A percentile compares a stretch with the other conserved stretches of the same genome.
phyloP scores from a whole-genome alignment of 2,888 invertebrate genomes.

The Lasioglossum malachurum region DNA sequence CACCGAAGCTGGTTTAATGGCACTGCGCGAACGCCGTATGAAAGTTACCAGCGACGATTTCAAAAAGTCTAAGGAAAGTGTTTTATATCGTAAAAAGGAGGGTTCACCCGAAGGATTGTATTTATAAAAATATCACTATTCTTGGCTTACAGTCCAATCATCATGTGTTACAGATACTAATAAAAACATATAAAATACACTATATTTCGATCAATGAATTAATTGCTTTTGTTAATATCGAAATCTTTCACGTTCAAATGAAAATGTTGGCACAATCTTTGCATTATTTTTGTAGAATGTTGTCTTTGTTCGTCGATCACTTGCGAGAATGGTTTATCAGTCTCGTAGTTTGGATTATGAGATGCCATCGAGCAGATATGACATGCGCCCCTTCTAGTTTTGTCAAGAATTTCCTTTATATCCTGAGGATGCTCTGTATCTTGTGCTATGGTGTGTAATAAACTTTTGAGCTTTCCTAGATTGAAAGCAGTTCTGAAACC shows the following conservation, averaged over 20 bases:
- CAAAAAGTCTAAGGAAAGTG: constrained; percentile 99
- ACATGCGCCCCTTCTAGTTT: constrained; percentile 78
- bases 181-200: constrained; percentile 41
- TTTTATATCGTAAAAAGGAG: constrained; percentile 99
- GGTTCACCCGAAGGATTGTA: constrained; percentile 99
- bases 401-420: constrained; percentile 73
- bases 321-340: constrained; percentile 67
- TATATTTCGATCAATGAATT: constrained; percentile 22
- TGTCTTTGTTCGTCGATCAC: constrained; percentile 77
- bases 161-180: constrained; percentile 51
- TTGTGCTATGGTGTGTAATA: constrained; percentile 64
- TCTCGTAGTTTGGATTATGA: constrained; percentile 23
- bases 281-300: constrained; percentile 72
- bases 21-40: constrained; percentile 98
- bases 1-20: constrained; percentile 99
- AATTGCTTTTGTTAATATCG: constrained; percentile 29
- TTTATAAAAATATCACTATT: constrained; percentile 88
- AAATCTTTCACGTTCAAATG: constrained; percentile 68
- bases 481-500: constrained; percentile 88
- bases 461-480: constrained; percentile 86
- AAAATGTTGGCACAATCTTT: constrained; percentile 76
- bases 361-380: constrained; percentile 74
- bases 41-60: constrained; percentile 99
- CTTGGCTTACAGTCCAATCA: constrained; percentile 59
- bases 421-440: constrained; percentile 71